Evolutionary conservation across 2,113 vertebrate species (phyloP).

Genomic region (Serinus canaria): DNA sequence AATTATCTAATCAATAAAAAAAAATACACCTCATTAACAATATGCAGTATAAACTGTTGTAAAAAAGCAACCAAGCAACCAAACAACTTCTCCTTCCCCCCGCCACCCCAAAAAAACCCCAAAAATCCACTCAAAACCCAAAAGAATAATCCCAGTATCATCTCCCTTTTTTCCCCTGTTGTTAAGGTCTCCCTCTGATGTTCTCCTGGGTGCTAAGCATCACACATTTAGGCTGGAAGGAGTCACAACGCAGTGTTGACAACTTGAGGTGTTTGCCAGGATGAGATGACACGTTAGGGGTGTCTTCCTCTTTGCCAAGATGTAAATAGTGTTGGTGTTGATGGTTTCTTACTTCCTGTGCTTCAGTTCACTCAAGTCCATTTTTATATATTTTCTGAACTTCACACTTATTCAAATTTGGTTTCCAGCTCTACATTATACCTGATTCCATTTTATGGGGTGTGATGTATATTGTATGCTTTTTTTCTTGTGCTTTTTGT

Average conservation of each 20-base stretch:
- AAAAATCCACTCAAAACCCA: neutral
- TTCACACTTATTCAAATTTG: neutral
- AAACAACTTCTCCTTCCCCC: accelerated
- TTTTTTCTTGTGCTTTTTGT: neutral
- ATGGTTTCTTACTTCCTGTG: neutral
- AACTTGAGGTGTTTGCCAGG: neutral
- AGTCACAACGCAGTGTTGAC: neutral
- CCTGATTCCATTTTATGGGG: neutral
- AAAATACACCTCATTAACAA: neutral
- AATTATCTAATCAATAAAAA: neutral
- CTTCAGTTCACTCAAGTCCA: neutral
- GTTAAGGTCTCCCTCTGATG: neutral
- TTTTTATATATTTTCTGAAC: neutral
- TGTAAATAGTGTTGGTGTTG: neutral
- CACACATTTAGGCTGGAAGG: neutral
- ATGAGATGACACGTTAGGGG: accelerated
- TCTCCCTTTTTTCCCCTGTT: neutral
- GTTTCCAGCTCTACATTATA: neutral
- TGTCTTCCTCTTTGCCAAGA: neutral
- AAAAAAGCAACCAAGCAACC: neutral
- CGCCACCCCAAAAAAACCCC: too few species aligned
- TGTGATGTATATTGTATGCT: neutral
- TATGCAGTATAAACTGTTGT: neutral
- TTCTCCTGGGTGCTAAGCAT: neutral
- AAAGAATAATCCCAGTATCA: neutral